A percentile compares a stretch with the other conserved stretches of the same genome.
phyloP scores from a whole-genome alignment of 2,797 vertebrate genomes.

The Hozukius guyotensis region DNA sequence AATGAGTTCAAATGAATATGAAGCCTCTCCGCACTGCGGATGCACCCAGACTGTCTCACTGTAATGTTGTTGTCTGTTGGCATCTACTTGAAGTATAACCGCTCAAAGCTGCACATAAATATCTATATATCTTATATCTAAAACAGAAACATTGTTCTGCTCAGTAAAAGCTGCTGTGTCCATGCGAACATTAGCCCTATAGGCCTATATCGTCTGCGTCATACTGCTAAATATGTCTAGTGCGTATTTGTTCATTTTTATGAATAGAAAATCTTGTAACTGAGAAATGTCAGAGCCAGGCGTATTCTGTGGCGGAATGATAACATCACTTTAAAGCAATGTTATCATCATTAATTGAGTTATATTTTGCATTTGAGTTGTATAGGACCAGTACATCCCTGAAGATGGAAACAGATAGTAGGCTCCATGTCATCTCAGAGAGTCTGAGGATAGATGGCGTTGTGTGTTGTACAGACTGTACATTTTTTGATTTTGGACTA shows the following conservation, averaged over 20 bases:
- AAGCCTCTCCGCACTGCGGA: neutral
- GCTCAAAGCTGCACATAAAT: neutral
- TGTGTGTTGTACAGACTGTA: neutral
- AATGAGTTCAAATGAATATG: neutral
- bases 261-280: neutral
- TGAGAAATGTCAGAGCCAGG: neutral
- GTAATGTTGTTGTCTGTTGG: neutral
- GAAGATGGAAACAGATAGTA: neutral
- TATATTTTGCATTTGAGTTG: neutral
- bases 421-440: neutral
- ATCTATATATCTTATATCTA: neutral
- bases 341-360: neutral
- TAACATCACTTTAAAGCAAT: neutral
- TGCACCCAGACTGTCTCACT: neutral
- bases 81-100: neutral
- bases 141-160: neutral
- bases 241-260: neutral
- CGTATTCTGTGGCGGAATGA: neutral
- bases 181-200: neutral
- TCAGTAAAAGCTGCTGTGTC: neutral
- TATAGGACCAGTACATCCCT: neutral
- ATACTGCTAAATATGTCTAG: neutral
- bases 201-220: neutral
- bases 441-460: neutral
- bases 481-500: neutral